phyloP scores from a whole-genome alignment of 2,797 vertebrate genomes.

The Crenuchus spilurus region DNA sequence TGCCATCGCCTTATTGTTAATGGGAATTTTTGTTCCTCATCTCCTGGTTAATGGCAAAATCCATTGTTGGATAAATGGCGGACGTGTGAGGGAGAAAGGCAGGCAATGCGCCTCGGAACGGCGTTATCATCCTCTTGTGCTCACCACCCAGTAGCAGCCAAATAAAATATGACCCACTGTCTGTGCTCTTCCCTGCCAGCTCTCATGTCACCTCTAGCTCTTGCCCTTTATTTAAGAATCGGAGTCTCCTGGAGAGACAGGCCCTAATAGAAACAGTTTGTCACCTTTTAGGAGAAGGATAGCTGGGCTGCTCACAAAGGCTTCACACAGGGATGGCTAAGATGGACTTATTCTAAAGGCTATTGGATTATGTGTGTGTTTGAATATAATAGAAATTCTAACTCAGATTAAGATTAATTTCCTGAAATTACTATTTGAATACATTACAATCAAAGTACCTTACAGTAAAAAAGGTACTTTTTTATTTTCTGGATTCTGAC shows the following conservation, averaged over 20 bases:
- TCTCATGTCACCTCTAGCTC: constrained; percentile 50
- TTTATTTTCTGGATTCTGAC: too few relatives aligned
- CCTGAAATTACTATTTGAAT: too few relatives aligned
- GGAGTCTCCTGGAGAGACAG: constrained; percentile 38
- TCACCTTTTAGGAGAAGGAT: constrained; percentile 41
- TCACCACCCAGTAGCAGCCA: constrained; percentile 32
- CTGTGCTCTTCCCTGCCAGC: constrained; percentile 38
- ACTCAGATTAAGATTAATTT: too few relatives aligned
- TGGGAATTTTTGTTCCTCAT: constrained; percentile 49
- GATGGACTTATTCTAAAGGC: constrained; percentile 23
- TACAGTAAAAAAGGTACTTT: too few relatives aligned
- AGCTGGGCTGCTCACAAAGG: constrained; percentile 7
- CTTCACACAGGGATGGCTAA: not conserved
- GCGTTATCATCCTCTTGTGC: constrained; percentile 38
- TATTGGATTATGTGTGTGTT: not conserved
- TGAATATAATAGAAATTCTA: too few relatives aligned
- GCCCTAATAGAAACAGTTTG: constrained; percentile 50
- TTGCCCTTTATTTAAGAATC: constrained; percentile 56
- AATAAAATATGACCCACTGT: constrained; percentile 49
- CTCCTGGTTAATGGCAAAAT: constrained; percentile 49
- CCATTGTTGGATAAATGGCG: constrained; percentile 49
- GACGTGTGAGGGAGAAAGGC: constrained; percentile 26
- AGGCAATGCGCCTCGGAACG: constrained; percentile 12
- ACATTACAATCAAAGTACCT: too few relatives aligned
- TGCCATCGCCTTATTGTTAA: constrained; percentile 48